Base-by-base conservation (phyloP, 2,888 invertebrate species). In the Cryptocephalus primarius region DNA sequence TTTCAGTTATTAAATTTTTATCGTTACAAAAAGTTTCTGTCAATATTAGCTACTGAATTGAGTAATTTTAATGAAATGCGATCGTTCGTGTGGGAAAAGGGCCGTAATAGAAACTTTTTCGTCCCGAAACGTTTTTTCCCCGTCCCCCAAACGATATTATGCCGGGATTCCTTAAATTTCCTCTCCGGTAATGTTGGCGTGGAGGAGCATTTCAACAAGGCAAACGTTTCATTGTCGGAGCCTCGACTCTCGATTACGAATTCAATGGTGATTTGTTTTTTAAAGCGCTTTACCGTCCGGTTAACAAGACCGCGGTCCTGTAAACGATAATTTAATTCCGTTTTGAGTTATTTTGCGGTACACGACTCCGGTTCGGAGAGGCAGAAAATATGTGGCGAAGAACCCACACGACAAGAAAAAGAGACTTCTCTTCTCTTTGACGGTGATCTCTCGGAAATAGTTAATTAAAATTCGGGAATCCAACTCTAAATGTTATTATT, bases 381-480 rank as follows among this genome's bases (percentile, higher is more conserved):
- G 12, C 13, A 45, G 46, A 48, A 50, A 47, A 46, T 47, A 53
- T 52, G 52, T 46, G 48, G 32, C 34, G 50, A 49, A 42, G 45
- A 50, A 49, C 43, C 44, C 45, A 44, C 44, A n/a, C 39, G 44
- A 36, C 33, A 42, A 43, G 41, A 39, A 51, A 51, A 48, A 51
- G 45, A 40, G 14, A 45, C 45, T 44, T 39, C 43, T 40, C 42
- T 43, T 43, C 46, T 39, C 49, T 48, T 52, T 53, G 53, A 49
- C 54, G 55, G 60, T 56, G 60, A 60, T 57, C 59, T 63, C 62
- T 56, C 55, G 58, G 62, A 63, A 63, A 56, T 60, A 61, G 52
- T 61, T 61, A 61, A 62, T 63, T 63, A 60, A 61, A 61, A 63
- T 61, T 63, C 62, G 62, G 61, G 61, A 61, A 60, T 59, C 51